These are phyloP conservation scores for Neodontobutis hainanensis DNA, from an alignment of 2,113 vertebrate genomes.

Conservation along the genomic window DNA sequence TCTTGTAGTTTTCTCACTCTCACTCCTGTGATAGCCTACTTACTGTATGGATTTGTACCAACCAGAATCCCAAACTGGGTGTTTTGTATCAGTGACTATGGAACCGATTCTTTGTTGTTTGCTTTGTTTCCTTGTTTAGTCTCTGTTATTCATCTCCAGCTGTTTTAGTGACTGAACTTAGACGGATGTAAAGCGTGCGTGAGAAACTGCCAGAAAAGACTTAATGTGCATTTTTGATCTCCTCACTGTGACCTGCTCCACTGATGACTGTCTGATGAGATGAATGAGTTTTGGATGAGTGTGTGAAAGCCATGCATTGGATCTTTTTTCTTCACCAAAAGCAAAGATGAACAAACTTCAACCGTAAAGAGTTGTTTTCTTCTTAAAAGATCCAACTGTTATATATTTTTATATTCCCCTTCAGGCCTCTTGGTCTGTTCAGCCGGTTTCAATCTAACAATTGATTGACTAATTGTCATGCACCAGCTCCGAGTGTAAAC, in stretches of 20 bases:
- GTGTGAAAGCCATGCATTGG: conserved; percentile 28
- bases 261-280: conserved; percentile 27
- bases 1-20: conserved; percentile 62
- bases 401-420: conserved; percentile 10
- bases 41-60: conserved; percentile 50
- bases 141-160: conserved; percentile 13
- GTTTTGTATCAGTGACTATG: conserved; percentile 60
- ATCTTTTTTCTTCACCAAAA: conserved; percentile 1
- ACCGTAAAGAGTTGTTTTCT: not conserved
- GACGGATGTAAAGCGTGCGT: conserved; percentile 32
- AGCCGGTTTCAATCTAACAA: not conserved
- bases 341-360: not conserved
- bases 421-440: not conserved
- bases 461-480: not conserved
- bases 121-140: conserved; percentile 60
- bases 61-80: conserved; percentile 58
- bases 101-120: conserved; percentile 53
- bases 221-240: conserved; percentile 73
- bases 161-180: conserved; percentile 36
- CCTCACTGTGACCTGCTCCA: conserved; percentile 74
- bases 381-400: not conserved
- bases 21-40: conserved; percentile 60
- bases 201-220: conserved; percentile 54
- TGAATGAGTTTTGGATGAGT: conserved; percentile 2
- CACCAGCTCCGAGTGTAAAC: not conserved